A percentile compares a stretch with the other conserved stretches of the same genome.
Conservation (phyloP, 2,888 invertebrate genomes). For the Gryllus longicercus region DNA sequence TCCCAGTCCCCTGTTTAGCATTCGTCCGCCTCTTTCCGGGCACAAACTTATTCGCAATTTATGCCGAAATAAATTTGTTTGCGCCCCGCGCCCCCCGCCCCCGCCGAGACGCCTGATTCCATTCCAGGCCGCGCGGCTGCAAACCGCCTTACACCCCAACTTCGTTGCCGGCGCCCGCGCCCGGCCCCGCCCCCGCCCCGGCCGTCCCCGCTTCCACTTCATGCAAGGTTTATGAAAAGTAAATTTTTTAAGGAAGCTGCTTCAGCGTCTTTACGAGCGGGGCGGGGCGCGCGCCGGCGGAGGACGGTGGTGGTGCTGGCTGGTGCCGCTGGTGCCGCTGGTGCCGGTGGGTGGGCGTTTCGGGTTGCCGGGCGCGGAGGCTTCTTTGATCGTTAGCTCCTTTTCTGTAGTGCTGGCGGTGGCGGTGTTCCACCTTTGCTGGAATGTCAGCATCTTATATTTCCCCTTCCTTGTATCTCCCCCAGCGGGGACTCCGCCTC, state of each 20-base stretch:
- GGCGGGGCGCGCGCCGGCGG: neutral
- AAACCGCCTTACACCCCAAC: neutral
- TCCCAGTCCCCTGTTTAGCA: neutral
- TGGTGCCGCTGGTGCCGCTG: neutral
- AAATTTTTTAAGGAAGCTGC: too few species aligned
- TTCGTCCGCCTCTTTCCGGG: neutral
- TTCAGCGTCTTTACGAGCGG: too few species aligned
- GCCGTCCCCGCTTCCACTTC: neutral
- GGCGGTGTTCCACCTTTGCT: neutral
- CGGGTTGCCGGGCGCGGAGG: neutral
- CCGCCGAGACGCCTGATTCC: constrained; percentile 18
- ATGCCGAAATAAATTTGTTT: constrained; percentile 36
- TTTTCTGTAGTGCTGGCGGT: neutral
- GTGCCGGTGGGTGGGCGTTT: neutral
- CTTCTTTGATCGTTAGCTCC: too few species aligned
- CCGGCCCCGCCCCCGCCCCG: neutral
- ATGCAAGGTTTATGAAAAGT: too few species aligned
- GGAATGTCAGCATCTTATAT: too few species aligned
- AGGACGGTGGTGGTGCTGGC: neutral
- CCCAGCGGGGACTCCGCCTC: neutral
- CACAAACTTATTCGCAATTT: neutral
- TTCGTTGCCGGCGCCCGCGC: neutral
- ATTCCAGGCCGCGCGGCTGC: neutral
- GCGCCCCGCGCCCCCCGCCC: constrained; percentile 22
- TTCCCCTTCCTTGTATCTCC: too few species aligned